Evolutionary conservation across 2,888 invertebrate genomes (phyloP).

Genomic region (Julus scandinavius): DNA sequence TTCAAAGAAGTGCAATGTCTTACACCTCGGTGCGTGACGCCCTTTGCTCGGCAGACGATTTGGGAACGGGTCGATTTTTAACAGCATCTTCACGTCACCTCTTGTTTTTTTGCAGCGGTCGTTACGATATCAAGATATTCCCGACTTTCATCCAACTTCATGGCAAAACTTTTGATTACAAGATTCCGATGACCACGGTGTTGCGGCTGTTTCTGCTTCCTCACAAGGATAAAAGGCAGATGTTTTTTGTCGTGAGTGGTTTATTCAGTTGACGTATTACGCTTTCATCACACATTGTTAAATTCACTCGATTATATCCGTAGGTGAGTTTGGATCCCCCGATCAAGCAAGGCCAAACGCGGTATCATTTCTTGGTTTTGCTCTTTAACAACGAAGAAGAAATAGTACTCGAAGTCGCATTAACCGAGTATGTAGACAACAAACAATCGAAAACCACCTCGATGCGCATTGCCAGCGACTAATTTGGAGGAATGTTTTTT

Average conservation of each 20-base stretch:
- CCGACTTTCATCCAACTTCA: slow-evolving; percentile 91
- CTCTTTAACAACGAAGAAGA: slow-evolving; percentile 96
- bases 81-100: slow-evolving; percentile 61
- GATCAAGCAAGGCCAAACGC: slow-evolving; percentile 98
- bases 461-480: neutral
- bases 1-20: slow-evolving; percentile 97
- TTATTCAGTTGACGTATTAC: slow-evolving; percentile 3
- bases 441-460: no score
- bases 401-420: slow-evolving; percentile 87
- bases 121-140: slow-evolving; percentile 95
- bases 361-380: slow-evolving; percentile 95
- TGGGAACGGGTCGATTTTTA: neutral
- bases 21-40: slow-evolving; percentile 82
- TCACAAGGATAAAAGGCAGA: slow-evolving; percentile 97
- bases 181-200: slow-evolving; percentile 78
- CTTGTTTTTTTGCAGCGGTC: slow-evolving; percentile 78
- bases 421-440: slow-evolving; percentile 80
- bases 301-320: slow-evolving; percentile 52
- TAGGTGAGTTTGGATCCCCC: slow-evolving; percentile 93
- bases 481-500: slow-evolving; percentile 42
- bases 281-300: neutral
- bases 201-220: slow-evolving; percentile 92
- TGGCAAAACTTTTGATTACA: slow-evolving; percentile 80
- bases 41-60: neutral
- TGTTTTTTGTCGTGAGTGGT: slow-evolving; percentile 89